phyloP scores from a whole-genome alignment of 2,888 invertebrate genomes.

The Microplitis deprimator region DNA sequence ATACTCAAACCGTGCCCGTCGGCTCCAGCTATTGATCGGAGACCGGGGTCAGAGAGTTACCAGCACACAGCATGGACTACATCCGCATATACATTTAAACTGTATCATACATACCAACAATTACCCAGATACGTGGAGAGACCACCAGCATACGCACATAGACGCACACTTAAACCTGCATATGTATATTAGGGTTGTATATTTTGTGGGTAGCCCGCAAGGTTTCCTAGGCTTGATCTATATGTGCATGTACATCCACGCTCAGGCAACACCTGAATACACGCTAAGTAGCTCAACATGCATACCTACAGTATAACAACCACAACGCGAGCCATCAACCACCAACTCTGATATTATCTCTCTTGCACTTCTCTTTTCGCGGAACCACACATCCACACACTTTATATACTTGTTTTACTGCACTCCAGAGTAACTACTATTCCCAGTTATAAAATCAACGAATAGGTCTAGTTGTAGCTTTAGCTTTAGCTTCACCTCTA shows the following conservation, averaged over 20 bases:
- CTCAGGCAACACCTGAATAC: conserved; percentile 31
- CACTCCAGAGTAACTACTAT: background rate
- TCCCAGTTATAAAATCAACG: background rate
- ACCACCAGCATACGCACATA: conserved; percentile 42
- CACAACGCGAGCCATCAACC: conserved; percentile 34
- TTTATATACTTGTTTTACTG: conserved; percentile 4
- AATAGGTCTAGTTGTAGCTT: background rate
- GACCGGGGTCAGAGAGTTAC: conserved; percentile 68
- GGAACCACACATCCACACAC: conserved; percentile 4
- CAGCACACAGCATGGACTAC: conserved; percentile 62
- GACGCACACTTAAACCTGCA: conserved; percentile 30
- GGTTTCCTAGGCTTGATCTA: conserved; percentile 25
- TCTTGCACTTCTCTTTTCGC: conserved; percentile 35
- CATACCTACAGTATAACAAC: conserved; percentile 47
- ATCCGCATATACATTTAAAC: conserved; percentile 58
- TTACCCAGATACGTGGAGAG: conserved; percentile 42
- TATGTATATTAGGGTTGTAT: conserved; percentile 31
- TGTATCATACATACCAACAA: conserved; percentile 47
- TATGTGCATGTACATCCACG: conserved; percentile 1
- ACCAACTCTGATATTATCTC: conserved; percentile 49
- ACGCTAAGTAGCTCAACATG: conserved; percentile 48
- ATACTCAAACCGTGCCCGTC: conserved; percentile 58
- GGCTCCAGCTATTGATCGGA: conserved; percentile 70
- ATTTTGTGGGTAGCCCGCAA: background rate
- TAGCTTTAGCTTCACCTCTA: background rate